A percentile compares a stretch with the other conserved stretches of the same genome.
These are phyloP conservation scores for Arctocebus calabarensis DNA, from an alignment of 2,797 vertebrate genomes.

Conservation along the genomic window DNA sequence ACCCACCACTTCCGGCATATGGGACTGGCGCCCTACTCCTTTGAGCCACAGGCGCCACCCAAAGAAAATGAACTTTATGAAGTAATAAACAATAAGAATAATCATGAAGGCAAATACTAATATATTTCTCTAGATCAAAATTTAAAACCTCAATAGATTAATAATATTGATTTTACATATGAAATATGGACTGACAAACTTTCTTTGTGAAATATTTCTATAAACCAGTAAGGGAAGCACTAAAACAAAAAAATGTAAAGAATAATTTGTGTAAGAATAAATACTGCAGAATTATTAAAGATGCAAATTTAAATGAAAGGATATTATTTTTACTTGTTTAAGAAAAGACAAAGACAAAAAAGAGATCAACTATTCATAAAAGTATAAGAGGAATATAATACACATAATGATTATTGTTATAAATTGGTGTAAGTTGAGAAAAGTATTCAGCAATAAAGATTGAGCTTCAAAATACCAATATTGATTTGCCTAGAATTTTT, in stretches of 20 bases:
- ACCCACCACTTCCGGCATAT: too few relatives aligned
- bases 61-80: conserved; percentile 3
- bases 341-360: neutral
- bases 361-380: neutral
- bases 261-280: neutral
- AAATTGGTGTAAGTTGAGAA: neutral
- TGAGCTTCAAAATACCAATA: neutral
- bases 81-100: conserved; percentile 19
- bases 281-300: neutral
- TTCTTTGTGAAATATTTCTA: neutral
- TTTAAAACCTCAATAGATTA: neutral
- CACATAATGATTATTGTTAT: neutral
- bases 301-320: neutral
- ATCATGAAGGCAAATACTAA: neutral
- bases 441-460: neutral
- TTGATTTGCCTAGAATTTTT: neutral
- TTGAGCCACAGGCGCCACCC: too few relatives aligned
- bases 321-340: neutral
- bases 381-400: neutral
- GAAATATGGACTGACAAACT: neutral
- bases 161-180: neutral
- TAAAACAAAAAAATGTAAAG: neutral
- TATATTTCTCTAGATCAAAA: neutral
- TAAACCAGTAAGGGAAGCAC: neutral
- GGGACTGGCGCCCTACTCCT: too few relatives aligned